Conservation (phyloP, 2,888 invertebrate species). For the Macropis europaea region DNA sequence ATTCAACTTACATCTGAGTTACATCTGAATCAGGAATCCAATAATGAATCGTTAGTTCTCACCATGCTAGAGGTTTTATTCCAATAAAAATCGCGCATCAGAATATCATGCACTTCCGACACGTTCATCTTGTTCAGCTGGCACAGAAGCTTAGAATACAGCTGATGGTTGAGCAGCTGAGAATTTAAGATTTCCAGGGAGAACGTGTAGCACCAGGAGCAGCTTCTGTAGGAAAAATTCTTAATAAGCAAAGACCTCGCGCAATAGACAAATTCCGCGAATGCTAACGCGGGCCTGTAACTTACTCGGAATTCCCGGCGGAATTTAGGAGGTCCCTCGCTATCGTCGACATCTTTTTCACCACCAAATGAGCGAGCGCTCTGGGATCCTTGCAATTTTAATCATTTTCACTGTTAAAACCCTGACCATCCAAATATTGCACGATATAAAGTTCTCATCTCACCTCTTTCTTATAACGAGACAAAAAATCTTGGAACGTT, state of each 20-base stretch:
- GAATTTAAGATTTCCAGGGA: constrained; percentile 82
- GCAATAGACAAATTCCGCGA: not conserved
- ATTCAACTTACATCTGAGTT: no score
- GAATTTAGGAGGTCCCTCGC: constrained; percentile 54
- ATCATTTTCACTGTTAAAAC: not conserved
- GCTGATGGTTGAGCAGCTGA: constrained; percentile 82
- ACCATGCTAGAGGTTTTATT: constrained; percentile 82
- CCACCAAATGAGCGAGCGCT: constrained; percentile 58
- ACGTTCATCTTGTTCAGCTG: constrained; percentile 78
- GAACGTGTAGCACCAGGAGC: constrained; percentile 80
- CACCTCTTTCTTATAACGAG: constrained; percentile 66
- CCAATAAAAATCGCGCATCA: constrained; percentile 82
- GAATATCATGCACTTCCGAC: constrained; percentile 77
- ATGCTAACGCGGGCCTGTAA: not conserved
- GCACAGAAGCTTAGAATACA: constrained; percentile 82
- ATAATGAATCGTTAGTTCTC: no score
- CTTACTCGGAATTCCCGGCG: constrained; percentile 46
- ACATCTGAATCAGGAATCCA: no score
- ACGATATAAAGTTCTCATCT: not conserved
- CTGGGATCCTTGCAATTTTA: constrained; percentile 62
- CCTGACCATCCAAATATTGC: not conserved
- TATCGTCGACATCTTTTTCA: constrained; percentile 58
- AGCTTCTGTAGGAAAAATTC: constrained; percentile 74
- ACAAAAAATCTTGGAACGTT: constrained; percentile 66
- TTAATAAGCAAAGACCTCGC: not conserved